Percentiles rank a stretch among this genome's conserved stretches.
These are phyloP conservation scores for Amphilophus citrinellus DNA, from an alignment of 2,113 vertebrate genomes.

Conservation along the genomic window DNA sequence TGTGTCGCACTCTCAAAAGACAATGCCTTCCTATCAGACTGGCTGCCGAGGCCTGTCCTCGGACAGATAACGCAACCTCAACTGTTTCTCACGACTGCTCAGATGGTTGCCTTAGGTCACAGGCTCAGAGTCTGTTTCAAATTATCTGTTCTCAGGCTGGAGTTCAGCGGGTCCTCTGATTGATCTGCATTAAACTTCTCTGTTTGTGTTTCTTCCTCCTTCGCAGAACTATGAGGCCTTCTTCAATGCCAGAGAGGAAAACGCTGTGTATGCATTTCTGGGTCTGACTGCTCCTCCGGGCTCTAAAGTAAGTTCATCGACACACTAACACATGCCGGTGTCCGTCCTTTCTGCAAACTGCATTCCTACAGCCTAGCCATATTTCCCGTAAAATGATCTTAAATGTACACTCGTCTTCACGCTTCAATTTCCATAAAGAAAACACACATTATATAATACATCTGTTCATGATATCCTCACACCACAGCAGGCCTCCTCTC, in stretches of 20 bases:
- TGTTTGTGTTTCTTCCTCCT: constrained; percentile 1
- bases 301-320: constrained; percentile 87
- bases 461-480: constrained; percentile 49
- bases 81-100: constrained; percentile 15
- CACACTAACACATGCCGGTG: background rate
- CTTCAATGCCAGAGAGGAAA: constrained; percentile 96
- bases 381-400: constrained; percentile 10
- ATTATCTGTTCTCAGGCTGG: constrained; percentile 30
- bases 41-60: constrained; percentile 22
- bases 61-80: constrained; percentile 44
- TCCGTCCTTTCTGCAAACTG: background rate
- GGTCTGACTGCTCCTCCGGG: constrained; percentile 95
- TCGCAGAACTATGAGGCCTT: constrained; percentile 93
- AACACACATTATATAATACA: constrained; percentile 61
- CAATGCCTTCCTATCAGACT: constrained; percentile 44
- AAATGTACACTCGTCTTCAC: constrained; percentile 34
- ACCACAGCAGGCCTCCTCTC: constrained; percentile 24
- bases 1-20: constrained; percentile 27
- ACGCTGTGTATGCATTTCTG: constrained; percentile 93
- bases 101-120: constrained; percentile 19
- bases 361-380: background rate
- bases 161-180: background rate
- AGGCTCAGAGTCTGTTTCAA: constrained; percentile 38
- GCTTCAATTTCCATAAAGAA: constrained; percentile 35
- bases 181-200: background rate